Evolutionary conservation across 2,797 vertebrate genomes (phyloP).

Genomic region (Ciconia nigra): DNA sequence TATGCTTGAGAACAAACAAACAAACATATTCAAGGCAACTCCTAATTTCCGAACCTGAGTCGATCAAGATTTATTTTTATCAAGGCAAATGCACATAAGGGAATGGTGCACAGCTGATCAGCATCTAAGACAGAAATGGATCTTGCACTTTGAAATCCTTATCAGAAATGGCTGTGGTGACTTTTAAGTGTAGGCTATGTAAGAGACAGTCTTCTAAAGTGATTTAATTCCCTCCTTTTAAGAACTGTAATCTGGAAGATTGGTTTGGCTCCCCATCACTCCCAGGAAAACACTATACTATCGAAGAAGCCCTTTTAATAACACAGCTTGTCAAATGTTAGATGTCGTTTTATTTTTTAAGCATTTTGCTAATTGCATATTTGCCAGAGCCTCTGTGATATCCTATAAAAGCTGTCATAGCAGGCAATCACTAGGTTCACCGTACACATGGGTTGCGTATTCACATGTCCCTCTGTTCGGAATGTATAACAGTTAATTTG

Average conservation of each 20-base stretch:
- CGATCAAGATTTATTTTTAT: neutral
- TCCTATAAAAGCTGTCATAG: neutral
- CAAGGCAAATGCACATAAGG: neutral
- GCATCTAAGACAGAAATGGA: neutral
- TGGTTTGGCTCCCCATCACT: neutral
- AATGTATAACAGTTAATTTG: neutral
- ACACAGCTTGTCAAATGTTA: neutral
- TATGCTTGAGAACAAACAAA: conserved; percentile 17
- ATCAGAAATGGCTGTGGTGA: neutral
- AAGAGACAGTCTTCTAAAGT: neutral
- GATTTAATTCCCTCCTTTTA: neutral
- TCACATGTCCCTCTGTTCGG: neutral
- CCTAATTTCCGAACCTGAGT: conserved; percentile 23
- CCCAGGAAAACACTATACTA: neutral
- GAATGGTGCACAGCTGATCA: neutral
- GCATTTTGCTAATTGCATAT: neutral
- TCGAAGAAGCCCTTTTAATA: neutral
- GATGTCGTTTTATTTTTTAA: neutral
- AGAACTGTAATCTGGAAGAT: neutral
- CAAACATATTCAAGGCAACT: neutral
- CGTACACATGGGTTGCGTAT: neutral
- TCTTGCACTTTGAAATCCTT: conserved; percentile 27
- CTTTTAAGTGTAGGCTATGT: neutral
- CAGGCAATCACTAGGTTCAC: neutral
- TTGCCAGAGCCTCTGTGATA: neutral